These are phyloP conservation scores for Nycticorax nycticorax DNA, from an alignment of 2,113 vertebrate species.

Conservation along the genomic window DNA sequence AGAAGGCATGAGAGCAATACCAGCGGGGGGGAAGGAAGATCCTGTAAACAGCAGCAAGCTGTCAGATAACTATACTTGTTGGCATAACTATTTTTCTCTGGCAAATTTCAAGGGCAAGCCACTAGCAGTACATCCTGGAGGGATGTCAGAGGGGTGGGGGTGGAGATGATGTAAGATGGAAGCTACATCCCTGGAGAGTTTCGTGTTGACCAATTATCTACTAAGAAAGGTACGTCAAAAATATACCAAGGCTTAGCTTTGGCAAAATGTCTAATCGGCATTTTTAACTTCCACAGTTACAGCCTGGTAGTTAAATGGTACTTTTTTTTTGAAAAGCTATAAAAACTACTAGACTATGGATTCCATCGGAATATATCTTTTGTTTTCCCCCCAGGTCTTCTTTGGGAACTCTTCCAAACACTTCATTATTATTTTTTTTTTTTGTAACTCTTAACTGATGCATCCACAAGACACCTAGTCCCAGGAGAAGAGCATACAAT, in stretches of 20 bases:
- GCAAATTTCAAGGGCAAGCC: neutral
- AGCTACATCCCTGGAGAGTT: neutral
- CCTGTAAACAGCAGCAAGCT: neutral
- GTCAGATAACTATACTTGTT: neutral
- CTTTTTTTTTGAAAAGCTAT: neutral
- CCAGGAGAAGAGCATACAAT: neutral
- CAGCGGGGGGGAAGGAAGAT: neutral
- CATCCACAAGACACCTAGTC: neutral
- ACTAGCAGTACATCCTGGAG: neutral
- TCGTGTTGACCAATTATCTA: neutral
- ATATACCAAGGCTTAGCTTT: neutral
- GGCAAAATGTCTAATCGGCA: accelerated
- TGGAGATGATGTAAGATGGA: neutral
- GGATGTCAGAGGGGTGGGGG: accelerated
- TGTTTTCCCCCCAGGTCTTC: accelerated
- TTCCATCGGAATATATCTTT: neutral
- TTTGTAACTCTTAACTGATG: neutral
- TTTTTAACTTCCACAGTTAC: neutral
- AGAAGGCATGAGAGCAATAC: neutral
- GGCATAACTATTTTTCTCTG: neutral
- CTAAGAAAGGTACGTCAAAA: neutral
- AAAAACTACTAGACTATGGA: neutral
- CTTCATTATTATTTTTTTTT: neutral
- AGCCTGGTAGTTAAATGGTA: neutral
- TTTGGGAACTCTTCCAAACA: neutral